phyloP scores from a whole-genome alignment of 2,113 vertebrate species.

The Bettongia penicillata region DNA sequence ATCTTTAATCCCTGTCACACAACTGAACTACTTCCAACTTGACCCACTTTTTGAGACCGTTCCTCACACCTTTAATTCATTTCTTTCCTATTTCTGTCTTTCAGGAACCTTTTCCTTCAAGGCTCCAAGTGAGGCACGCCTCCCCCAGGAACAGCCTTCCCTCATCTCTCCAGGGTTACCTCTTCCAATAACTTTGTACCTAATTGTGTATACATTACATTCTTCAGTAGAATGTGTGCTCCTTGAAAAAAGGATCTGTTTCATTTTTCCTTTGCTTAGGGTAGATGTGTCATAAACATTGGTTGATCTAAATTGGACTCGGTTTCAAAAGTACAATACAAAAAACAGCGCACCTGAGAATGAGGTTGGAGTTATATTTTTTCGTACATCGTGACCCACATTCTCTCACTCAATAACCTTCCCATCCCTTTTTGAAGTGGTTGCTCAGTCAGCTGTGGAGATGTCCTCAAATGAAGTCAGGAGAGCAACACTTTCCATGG shows the following conservation, averaged over 20 bases:
- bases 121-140: not conserved
- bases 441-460: not conserved
- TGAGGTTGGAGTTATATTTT: not conserved
- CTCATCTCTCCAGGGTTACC: not conserved
- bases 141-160: not conserved
- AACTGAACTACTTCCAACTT: not conserved
- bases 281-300: not conserved
- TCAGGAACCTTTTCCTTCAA: not conserved
- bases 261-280: not conserved
- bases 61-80: not conserved
- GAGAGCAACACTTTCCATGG: not conserved
- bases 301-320: not conserved
- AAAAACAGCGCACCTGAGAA: not conserved
- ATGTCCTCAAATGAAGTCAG: not conserved
- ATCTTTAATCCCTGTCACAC: not conserved
- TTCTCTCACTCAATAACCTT: not conserved
- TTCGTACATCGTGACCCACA: not conserved
- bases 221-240: not conserved
- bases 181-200: not conserved
- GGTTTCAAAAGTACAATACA: not conserved
- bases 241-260: not conserved
- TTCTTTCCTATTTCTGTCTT: not conserved
- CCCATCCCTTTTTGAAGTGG: not conserved
- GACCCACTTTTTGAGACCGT: not conserved
- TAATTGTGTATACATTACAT: not conserved